Evolutionary conservation across 2,113 vertebrate species (phyloP).

Genomic region (Anseranas semipalmata): DNA sequence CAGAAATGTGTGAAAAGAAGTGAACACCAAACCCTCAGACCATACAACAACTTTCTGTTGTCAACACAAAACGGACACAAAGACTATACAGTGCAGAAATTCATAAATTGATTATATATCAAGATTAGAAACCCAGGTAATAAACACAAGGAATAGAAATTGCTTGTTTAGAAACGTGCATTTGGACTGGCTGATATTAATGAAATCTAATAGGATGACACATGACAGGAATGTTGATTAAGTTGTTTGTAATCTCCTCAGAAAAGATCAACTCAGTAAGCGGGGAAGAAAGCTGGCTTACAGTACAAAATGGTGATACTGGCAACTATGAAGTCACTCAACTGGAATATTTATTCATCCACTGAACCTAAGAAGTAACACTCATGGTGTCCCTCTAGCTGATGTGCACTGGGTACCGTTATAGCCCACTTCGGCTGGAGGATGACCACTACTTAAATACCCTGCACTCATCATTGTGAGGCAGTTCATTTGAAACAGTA

Average conservation of each 20-base stretch:
- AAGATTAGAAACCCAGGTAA: constrained; percentile 49
- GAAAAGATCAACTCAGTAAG: background rate
- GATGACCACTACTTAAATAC: background rate
- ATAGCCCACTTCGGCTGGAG: background rate
- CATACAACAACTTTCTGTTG: background rate
- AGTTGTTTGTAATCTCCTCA: constrained; percentile 35
- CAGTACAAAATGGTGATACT: background rate
- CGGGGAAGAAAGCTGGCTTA: background rate
- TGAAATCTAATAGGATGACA: constrained; percentile 36
- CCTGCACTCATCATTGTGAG: fast-evolving
- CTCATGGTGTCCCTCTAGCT: background rate
- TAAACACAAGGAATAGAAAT: constrained; percentile 46
- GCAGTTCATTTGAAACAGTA: background rate
- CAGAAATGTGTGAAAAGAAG: background rate
- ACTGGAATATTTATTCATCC: background rate
- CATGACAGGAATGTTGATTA: constrained; percentile 52
- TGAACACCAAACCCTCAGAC: background rate
- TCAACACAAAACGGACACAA: background rate
- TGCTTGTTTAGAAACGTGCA: constrained; percentile 29
- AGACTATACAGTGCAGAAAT: background rate
- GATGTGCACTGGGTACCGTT: background rate
- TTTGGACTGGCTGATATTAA: constrained; percentile 42
- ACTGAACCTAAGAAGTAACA: background rate
- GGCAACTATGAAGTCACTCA: background rate
- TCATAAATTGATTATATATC: constrained; percentile 23